phyloP scores from a whole-genome alignment of 2,113 vertebrate genomes.

The Dromas ardeola region DNA sequence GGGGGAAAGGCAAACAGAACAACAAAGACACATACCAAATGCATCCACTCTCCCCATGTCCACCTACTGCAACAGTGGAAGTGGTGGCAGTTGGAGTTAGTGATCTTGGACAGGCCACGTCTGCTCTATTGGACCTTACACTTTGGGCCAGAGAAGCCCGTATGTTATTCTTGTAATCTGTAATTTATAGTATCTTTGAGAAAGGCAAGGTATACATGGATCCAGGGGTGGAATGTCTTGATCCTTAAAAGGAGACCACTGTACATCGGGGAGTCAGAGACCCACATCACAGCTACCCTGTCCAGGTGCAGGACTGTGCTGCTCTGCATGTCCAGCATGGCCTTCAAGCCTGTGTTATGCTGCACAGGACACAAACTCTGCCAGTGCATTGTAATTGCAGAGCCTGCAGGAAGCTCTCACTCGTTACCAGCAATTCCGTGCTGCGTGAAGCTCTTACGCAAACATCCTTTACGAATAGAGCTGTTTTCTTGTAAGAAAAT shows the following conservation, averaged over 20 bases:
- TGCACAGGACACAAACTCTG: not conserved
- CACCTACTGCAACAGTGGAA: not conserved
- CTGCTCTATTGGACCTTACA: not conserved
- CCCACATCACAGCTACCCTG: not conserved
- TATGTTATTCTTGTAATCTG: not conserved
- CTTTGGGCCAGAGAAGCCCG: not conserved
- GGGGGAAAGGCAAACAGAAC: not conserved
- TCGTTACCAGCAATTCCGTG: rapidly evolving
- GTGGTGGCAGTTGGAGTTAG: not conserved
- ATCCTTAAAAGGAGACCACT: not conserved
- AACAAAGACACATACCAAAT: not conserved
- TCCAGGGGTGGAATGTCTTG: not conserved
- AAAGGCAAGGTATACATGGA: not conserved
- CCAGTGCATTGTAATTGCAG: not conserved
- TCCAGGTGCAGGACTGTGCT: not conserved
- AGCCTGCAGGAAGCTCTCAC: not conserved
- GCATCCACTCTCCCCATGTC: not conserved
- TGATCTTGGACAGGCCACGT: not conserved
- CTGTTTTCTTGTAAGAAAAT: not conserved
- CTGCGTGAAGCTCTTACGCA: not conserved
- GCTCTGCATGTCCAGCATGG: not conserved
- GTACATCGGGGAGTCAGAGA: not conserved
- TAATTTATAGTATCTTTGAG: not conserved
- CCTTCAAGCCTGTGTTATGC: not conserved
- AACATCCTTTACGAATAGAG: not conserved